Percentiles rank a stretch among this genome's conserved stretches.
These are phyloP conservation scores for Synergus umbraculus DNA, from an alignment of 2,888 invertebrate genomes.

Conservation along the genomic window DNA sequence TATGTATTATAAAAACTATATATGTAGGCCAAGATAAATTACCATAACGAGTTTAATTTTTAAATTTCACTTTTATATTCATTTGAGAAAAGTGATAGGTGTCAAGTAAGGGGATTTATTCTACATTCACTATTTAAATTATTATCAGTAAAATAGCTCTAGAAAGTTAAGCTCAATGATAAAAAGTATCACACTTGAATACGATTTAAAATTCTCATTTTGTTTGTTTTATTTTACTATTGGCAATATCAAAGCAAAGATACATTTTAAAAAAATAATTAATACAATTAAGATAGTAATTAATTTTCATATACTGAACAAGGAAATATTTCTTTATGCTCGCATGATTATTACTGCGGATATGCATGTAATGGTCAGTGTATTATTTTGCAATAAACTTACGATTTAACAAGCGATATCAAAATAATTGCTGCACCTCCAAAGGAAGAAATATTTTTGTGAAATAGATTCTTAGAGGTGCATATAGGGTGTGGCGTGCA, in stretches of 20 bases:
- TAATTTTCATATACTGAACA: background rate
- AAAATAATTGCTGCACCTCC: constrained; percentile 11
- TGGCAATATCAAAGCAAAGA: background rate
- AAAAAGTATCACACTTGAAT: background rate
- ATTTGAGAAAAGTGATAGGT: background rate
- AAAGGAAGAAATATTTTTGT: constrained; percentile 31
- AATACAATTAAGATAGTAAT: background rate
- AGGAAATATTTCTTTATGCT: constrained; percentile 1
- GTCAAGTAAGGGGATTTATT: background rate
- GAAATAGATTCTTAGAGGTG: background rate
- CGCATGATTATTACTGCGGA: background rate
- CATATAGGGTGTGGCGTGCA: background rate
- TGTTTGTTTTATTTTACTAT: background rate
- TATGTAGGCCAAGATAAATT: too few relatives aligned
- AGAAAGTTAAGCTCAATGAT: background rate
- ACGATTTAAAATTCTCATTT: background rate
- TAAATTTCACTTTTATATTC: background rate
- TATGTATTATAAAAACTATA: background rate
- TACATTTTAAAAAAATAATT: background rate
- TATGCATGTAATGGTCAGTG: background rate
- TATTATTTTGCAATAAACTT: constrained; percentile 31
- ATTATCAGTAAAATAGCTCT: background rate
- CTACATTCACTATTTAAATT: background rate
- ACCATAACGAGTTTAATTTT: background rate
- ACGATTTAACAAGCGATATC: constrained; percentile 18